Conservation (phyloP, 2,113 vertebrate genomes). For the Ovis canadensis region DNA sequence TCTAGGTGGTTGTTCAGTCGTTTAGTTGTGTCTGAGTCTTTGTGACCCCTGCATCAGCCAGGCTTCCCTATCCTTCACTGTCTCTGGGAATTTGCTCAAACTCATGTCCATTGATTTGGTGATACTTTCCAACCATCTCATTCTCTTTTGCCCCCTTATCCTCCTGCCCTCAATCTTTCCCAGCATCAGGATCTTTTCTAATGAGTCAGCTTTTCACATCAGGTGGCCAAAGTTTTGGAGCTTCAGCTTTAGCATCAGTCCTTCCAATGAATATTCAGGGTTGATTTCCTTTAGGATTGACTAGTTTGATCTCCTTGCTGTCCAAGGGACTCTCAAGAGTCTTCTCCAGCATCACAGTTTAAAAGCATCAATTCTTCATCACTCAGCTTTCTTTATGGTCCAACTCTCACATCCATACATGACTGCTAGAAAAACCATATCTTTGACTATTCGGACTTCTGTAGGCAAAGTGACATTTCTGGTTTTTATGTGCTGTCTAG, state of each 20-base stretch:
- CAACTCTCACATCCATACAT: not conserved
- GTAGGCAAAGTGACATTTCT: not conserved
- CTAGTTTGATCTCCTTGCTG: not conserved
- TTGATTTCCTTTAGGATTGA: not conserved
- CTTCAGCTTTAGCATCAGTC: not conserved
- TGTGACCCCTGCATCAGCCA: not conserved
- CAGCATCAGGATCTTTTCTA: not conserved
- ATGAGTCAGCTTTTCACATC: not conserved
- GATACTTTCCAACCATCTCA: not conserved
- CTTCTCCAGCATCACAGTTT: not conserved
- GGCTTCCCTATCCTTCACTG: not conserved
- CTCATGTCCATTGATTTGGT: not conserved
- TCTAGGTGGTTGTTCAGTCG: fast-evolving
- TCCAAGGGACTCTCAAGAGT: not conserved
- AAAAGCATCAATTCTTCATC: not conserved
- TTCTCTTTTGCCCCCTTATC: not conserved
- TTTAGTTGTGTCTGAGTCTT: not conserved
- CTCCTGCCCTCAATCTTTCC: not conserved
- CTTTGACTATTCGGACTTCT: not conserved
- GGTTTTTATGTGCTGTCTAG: not conserved
- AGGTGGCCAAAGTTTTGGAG: not conserved
- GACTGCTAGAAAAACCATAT: not conserved
- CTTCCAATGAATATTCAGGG: not conserved
- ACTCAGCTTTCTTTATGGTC: not conserved
- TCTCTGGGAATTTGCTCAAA: not conserved